phyloP scores from a whole-genome alignment of 2,888 invertebrate genomes.

The Leucophenga maculata region DNA sequence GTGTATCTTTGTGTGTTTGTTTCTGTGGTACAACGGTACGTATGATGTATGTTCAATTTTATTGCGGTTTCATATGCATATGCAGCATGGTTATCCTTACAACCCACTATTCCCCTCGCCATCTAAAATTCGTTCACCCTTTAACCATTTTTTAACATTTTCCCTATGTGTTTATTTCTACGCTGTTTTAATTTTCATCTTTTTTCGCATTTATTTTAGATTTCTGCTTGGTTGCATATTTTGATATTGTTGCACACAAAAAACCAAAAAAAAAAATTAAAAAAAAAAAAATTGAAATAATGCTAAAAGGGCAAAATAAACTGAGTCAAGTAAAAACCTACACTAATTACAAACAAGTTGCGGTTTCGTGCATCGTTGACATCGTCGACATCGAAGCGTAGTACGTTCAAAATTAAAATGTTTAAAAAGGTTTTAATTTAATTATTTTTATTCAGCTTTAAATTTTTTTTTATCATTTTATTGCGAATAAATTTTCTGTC shows the following conservation, averaged over 20 bases:
- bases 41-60: slow-evolving; percentile 22
- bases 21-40: slow-evolving; percentile 7
- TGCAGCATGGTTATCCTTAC: neutral
- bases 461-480: neutral
- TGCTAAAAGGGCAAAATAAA: neutral
- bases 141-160: neutral
- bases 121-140: neutral
- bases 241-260: no score
- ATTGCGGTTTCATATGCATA: slow-evolving; percentile 15
- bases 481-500: no score
- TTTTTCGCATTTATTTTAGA: slow-evolving; percentile 2
- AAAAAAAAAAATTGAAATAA: no score
- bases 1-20: neutral
- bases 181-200: neutral
- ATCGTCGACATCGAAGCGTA: neutral
- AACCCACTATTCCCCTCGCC: neutral
- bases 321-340: neutral
- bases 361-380: slow-evolving; percentile 2
- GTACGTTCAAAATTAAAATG: no score
- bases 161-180: neutral
- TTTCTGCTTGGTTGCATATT: no score
- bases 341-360: neutral
- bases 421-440: no score
- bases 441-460: no score
- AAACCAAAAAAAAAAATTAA: no score